Evolutionary conservation across 2,113 vertebrate genomes (phyloP).

Genomic region (Lophochroa leadbeateri): DNA sequence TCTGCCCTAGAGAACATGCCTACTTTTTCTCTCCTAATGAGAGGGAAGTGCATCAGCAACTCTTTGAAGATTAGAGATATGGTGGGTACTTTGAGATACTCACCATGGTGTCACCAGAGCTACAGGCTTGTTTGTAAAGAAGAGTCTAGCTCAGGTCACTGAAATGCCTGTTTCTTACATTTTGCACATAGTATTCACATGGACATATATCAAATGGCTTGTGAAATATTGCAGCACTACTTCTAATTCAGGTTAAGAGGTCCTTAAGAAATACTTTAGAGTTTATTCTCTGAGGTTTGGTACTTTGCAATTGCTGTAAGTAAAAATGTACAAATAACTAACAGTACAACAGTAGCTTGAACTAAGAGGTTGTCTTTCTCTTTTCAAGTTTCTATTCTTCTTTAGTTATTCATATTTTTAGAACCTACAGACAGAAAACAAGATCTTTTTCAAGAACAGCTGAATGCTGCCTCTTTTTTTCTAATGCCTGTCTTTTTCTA

Average conservation of each 20-base stretch:
- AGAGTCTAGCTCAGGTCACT: background rate
- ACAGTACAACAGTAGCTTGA: background rate
- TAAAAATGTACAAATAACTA: background rate
- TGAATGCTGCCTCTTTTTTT: background rate
- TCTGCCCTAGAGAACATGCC: fast-evolving
- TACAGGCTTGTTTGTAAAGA: background rate
- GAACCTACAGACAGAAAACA: background rate
- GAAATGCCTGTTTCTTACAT: background rate
- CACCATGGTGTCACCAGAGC: background rate
- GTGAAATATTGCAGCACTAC: background rate
- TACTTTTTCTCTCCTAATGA: background rate
- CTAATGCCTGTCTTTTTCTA: background rate
- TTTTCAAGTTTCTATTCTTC: background rate
- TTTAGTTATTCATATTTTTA: background rate
- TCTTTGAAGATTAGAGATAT: background rate
- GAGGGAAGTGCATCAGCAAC: background rate
- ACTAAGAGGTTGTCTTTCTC: background rate
- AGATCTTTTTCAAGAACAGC: background rate
- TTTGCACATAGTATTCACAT: background rate
- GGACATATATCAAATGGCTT: background rate
- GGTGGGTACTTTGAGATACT: background rate
- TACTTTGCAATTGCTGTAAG: background rate
- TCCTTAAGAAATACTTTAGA: background rate
- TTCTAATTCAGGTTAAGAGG: background rate
- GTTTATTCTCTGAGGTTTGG: background rate